phyloP scores from a whole-genome alignment of 1,140 invertebrate species.

The Glossosoma conforme region DNA sequence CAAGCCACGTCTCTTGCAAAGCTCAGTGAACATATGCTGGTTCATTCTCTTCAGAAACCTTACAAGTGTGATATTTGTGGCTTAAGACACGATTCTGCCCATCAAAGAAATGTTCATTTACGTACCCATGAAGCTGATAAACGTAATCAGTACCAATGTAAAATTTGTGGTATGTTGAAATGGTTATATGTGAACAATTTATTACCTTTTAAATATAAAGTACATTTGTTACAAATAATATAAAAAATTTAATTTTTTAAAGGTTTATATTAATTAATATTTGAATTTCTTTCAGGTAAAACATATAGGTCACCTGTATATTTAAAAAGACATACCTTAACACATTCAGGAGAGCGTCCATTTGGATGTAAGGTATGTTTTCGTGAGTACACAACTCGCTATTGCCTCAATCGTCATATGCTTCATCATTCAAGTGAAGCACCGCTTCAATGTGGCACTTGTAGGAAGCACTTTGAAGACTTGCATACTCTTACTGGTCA shows the following conservation, averaged over 20 bases:
- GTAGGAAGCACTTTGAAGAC: conserved; percentile 3
- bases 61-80: conserved; percentile 14
- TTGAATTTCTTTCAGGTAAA: conserved; percentile 7
- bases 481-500: conserved; percentile 2
- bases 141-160: conserved; percentile 11
- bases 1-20: neutral
- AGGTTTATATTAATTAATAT: neutral
- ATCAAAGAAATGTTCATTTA: neutral
- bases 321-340: conserved; percentile 7
- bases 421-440: conserved; percentile 5
- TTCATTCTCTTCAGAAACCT: neutral
- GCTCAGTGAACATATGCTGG: neutral
- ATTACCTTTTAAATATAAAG: neutral
- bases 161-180: conserved; percentile 15
- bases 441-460: neutral
- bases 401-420: conserved; percentile 12
- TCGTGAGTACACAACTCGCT: conserved; percentile 12
- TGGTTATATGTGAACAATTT: neutral
- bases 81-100: neutral
- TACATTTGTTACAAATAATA: neutral
- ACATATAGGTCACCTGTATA: conserved; percentile 8
- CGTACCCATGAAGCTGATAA: conserved; percentile 4
- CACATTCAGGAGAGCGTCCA: conserved; percentile 14
- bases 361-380: conserved; percentile 8
- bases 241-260: too few relatives aligned